A percentile compares a stretch with the other conserved stretches of the same genome.
These are phyloP conservation scores for Diadema setosum DNA, from an alignment of 35 echinoderm and acorn worm species.

Conservation along the genomic window DNA sequence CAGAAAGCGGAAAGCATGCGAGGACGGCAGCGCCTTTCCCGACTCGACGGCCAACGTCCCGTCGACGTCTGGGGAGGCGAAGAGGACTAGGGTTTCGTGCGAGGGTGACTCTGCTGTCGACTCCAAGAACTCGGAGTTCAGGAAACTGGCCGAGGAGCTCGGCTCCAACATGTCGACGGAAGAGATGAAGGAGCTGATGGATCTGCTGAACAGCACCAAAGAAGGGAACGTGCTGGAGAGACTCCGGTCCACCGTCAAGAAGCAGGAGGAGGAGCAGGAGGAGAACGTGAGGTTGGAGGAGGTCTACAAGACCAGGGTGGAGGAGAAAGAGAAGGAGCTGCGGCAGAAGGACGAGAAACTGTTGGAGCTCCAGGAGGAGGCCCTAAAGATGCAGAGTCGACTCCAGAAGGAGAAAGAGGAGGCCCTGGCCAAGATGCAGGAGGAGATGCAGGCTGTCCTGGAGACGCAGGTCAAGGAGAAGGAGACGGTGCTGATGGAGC, in stretches of 20 bases:
- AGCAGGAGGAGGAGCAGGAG: conserved; percentile 55
- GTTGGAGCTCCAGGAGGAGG: conserved; percentile 68
- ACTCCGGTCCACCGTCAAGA: not conserved
- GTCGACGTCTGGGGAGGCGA: conserved; percentile 28
- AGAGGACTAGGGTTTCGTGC: conserved; percentile 26
- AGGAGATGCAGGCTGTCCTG: conserved; percentile 61
- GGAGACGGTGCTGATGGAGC: conserved; percentile 70
- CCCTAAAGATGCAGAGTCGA: conserved; percentile 31
- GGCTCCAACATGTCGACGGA: not conserved
- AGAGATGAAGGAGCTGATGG: conserved; percentile 14
- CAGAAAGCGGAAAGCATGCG: not conserved
- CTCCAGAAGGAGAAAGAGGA: conserved; percentile 57
- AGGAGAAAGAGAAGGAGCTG: conserved; percentile 56
- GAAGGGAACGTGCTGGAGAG: not conserved
- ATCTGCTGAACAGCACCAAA: not conserved
- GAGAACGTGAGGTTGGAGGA: conserved; percentile 51
- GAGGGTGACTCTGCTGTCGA: conserved; percentile 9
- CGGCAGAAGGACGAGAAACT: conserved; percentile 56
- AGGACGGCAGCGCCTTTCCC: not conserved
- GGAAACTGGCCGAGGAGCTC: conserved; percentile 25
- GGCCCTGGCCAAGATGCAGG: conserved; percentile 35
- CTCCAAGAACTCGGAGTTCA: conserved; percentile 2
- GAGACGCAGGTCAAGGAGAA: conserved; percentile 78
- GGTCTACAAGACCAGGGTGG: conserved; percentile 47
- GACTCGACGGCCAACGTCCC: conserved; percentile 3